Evolutionary conservation across 2,888 invertebrate genomes (phyloP).

Genomic region (Tryphoninae sp.): DNA sequence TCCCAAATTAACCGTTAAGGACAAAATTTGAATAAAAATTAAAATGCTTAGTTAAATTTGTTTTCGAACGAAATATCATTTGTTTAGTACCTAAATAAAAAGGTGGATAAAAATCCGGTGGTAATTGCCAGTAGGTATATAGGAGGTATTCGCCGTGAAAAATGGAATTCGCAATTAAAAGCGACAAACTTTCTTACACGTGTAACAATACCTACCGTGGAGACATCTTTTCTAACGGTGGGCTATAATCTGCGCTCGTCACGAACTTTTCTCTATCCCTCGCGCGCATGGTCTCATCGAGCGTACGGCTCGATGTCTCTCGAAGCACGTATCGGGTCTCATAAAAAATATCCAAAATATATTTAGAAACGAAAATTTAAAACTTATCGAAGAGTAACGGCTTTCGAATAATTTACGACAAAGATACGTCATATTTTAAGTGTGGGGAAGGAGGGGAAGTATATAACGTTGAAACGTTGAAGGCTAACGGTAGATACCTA

Average conservation of each 20-base stretch:
- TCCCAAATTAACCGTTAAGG: background rate
- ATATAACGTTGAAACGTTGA: too few species aligned
- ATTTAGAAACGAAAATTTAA: background rate
- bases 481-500: too few species aligned
- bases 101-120: background rate
- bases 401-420: too few species aligned
- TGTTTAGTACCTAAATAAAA: background rate
- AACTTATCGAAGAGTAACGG: too few species aligned
- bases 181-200: background rate
- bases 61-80: background rate
- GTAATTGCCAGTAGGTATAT: background rate
- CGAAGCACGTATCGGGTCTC: constrained; percentile 21
- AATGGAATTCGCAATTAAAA: background rate
- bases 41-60: background rate
- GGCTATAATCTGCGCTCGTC: constrained; percentile 16
- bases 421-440: too few species aligned
- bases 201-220: background rate
- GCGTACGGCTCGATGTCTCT: constrained; percentile 5
- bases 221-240: background rate
- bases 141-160: background rate
- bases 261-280: constrained; percentile 14
- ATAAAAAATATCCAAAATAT: background rate
- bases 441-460: too few species aligned
- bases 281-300: background rate
- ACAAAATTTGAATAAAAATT: too few species aligned